Base-by-base conservation (phyloP, 2,113 vertebrate species). In the Gallinago jamesoni region DNA sequence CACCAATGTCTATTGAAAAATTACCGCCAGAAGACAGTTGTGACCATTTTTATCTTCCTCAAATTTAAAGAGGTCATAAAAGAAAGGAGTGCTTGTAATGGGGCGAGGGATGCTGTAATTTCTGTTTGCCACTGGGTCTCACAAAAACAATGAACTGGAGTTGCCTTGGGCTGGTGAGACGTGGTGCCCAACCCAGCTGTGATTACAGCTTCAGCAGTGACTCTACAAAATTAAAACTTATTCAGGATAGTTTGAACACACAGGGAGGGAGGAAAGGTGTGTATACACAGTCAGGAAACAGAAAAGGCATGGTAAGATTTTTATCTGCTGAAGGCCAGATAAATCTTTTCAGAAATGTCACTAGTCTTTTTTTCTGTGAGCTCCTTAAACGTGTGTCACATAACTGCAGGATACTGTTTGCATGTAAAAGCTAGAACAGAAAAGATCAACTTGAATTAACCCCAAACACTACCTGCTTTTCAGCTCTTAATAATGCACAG, bases 1-100 rank as follows among this genome's bases (percentile, higher is more conserved):
- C 92, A 93, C 39, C 83, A 81, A 84, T 91, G 80, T 87, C 93
- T 95, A 88, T 77, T 97, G 96, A 96, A 95, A 97, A 98, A 93
- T 90, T 87, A 93, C 64, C 92, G 90, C 84, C 86, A 93, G 63
- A 82, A 95, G 79, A 96, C 73, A 95, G 62, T 62, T 63, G 64
- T 95, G 84, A 83, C 91, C 88, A 64, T 90, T 97, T 96, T 96
- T 96, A 95, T 92, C 90, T 95, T 96, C 89, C 68, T 79, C 23
- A 95, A 30, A 84, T 59, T 94, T 92, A 79, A 92, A 85, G 57
- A 55, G 39, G 11, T 64, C 37, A 85, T 39, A 21, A 91, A 91
- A 97, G 35, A 97, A 92, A 95, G 62, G 89, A 77, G 13, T 27
- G 43, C 64, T 69, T 76, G 35, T 47, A 76, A 39, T 13, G 39